Conservation (phyloP, 1,140 invertebrate species). For the Ephestia elutella region DNA sequence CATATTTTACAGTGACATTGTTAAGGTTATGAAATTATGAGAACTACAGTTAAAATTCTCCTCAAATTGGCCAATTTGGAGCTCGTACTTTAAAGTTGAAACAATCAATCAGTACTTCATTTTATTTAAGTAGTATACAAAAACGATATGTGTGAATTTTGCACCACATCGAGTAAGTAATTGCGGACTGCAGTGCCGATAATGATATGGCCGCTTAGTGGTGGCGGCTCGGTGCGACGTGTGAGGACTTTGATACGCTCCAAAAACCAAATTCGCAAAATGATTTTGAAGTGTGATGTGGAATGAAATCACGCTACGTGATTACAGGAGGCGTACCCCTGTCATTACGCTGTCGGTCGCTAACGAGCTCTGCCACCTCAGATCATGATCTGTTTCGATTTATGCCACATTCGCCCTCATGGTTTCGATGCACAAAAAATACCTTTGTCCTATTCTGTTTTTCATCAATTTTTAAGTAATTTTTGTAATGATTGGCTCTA, state of each 20-base stretch:
- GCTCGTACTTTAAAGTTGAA: constrained; percentile 8
- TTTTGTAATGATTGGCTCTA: too few relatives aligned
- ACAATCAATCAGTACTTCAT: constrained; percentile 28
- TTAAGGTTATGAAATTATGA: constrained; percentile 4
- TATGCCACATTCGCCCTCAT: too few relatives aligned
- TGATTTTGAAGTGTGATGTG: constrained; percentile 59
- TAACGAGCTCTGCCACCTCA: constrained; percentile 39
- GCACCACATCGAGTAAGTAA: constrained; percentile 31
- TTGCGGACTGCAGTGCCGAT: constrained; percentile 38
- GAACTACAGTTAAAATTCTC: background rate
- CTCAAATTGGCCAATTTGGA: background rate
- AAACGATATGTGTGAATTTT: constrained; percentile 28
- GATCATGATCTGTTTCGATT: constrained; percentile 15
- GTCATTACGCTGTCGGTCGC: constrained; percentile 54
- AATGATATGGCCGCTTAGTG: constrained; percentile 51
- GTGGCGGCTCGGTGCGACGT: constrained; percentile 31
- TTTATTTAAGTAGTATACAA: constrained; percentile 17
- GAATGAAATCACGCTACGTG: constrained; percentile 45
- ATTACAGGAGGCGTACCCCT: constrained; percentile 48
- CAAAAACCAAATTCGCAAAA: constrained; percentile 53
- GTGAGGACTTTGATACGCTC: constrained; percentile 48
- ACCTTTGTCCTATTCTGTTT: too few relatives aligned
- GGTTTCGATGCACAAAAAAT: too few relatives aligned
- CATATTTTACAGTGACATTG: constrained; percentile 3
- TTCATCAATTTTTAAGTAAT: too few relatives aligned